Evolutionary conservation across 1,140 invertebrate species (phyloP).

Genomic region (Rhyacophila brunnea): DNA sequence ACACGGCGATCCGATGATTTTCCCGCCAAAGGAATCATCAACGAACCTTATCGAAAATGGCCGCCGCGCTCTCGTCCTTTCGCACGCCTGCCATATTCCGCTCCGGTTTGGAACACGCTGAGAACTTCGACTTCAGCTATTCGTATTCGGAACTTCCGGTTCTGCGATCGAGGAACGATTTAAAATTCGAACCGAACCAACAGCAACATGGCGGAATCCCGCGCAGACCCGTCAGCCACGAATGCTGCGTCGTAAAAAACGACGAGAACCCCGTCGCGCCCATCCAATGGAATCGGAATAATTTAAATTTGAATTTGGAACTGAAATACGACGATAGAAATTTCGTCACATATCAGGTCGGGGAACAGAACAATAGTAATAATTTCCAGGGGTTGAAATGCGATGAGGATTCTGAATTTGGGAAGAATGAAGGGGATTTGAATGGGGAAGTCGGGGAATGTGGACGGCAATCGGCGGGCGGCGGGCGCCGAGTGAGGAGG

Average conservation of each 20-base stretch:
- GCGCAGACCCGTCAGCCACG: background rate
- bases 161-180: conserved; percentile 6
- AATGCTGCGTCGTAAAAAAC: background rate
- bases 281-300: too few relatives aligned
- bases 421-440: background rate
- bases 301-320: background rate
- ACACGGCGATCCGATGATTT: conserved; percentile 13
- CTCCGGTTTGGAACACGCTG: conserved; percentile 8
- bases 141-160: conserved; percentile 33
- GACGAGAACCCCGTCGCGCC: background rate
- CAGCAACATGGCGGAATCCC: background rate
- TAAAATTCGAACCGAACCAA: conserved; percentile 4
- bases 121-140: conserved; percentile 30
- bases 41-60: conserved; percentile 15
- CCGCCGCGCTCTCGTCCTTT: conserved; percentile 26
- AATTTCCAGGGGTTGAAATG: conserved; percentile 13
- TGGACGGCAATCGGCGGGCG: background rate
- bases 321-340: conserved; percentile 6
- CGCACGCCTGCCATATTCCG: conserved; percentile 17
- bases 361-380: conserved; percentile 7
- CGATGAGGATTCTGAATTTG: background rate
- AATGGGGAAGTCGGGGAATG: background rate
- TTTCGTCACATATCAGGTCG: conserved; percentile 7
- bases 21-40: background rate
- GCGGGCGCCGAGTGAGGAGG: background rate